These are phyloP conservation scores for Lycopodina hypogea DNA, from an alignment of 37 sponge, comb jelly and placozoan genomes.

Conservation along the genomic window DNA sequence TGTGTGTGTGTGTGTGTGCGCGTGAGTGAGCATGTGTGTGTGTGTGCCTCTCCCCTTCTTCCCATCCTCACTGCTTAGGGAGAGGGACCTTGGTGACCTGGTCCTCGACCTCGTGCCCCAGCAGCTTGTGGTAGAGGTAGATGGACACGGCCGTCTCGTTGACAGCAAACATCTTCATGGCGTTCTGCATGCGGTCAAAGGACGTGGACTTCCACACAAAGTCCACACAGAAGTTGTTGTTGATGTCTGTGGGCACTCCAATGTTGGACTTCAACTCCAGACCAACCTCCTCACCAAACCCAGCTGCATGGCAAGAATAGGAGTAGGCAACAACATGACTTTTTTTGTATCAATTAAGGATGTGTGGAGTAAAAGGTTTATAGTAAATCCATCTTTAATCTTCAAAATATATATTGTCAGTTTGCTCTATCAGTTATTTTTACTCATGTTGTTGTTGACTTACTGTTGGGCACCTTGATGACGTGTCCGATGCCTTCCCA, in stretches of 20 bases:
- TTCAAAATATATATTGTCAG: no score
- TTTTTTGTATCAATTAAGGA: no score
- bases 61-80: conserved; percentile 62
- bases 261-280: conserved; percentile 80
- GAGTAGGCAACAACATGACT: no score
- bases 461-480: conserved; percentile 87
- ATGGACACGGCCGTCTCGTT: conserved; percentile 85
- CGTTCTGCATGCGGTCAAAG: conserved; percentile 95
- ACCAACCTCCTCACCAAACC: conserved; percentile 86
- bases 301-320: conserved; percentile 21
- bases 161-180: conserved; percentile 95
- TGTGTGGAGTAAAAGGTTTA: no score
- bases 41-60: not conserved
- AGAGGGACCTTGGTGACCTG: conserved; percentile 52
- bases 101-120: conserved; percentile 83
- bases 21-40: not conserved
- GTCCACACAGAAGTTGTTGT: conserved; percentile 79
- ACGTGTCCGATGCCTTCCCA: conserved; percentile 97
- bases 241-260: conserved; percentile 67
- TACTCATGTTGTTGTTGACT: not conserved
- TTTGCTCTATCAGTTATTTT: no score
- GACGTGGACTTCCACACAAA: conserved; percentile 99
- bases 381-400: no score
- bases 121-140: conserved; percentile 94
- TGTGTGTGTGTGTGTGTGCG: not conserved